A percentile compares a stretch with the other conserved stretches of the same genome.
Evolutionary conservation across 2,888 invertebrate genomes (phyloP).

Genomic region (Gerris lacustris): DNA sequence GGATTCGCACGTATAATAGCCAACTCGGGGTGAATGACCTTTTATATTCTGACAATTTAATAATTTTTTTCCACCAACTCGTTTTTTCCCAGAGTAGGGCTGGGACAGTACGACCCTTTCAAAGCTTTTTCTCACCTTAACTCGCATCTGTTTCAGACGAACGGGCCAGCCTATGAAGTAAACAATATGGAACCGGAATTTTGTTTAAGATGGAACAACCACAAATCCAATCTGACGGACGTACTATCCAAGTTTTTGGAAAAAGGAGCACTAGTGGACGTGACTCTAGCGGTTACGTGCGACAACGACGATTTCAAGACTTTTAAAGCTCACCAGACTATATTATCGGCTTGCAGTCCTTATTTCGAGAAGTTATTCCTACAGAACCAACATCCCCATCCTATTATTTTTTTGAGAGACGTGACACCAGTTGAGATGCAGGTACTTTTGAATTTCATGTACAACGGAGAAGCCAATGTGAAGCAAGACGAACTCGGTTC

Average conservation of each 20-base stretch:
- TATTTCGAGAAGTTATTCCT: slow-evolving; percentile 86
- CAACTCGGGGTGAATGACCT: slow-evolving; percentile 5
- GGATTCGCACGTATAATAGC: too few species aligned
- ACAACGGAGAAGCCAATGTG: slow-evolving; percentile 83
- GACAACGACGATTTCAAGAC: slow-evolving; percentile 62
- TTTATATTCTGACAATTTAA: not conserved
- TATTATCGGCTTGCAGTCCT: slow-evolving; percentile 85
- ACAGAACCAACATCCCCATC: slow-evolving; percentile 75
- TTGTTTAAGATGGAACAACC: slow-evolving; percentile 90
- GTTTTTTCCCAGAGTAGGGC: too few species aligned
- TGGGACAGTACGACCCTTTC: too few species aligned
- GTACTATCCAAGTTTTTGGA: slow-evolving; percentile 75
- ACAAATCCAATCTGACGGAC: slow-evolving; percentile 80
- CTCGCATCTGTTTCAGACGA: not conserved
- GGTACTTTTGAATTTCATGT: slow-evolving; percentile 83
- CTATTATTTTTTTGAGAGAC: slow-evolving; percentile 85
- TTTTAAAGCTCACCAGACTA: slow-evolving; percentile 78
- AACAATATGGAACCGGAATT: slow-evolving; percentile 54
- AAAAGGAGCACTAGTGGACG: slow-evolving; percentile 82
- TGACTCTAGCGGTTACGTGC: slow-evolving; percentile 74
- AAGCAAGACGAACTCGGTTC: slow-evolving; percentile 80
- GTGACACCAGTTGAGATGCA: slow-evolving; percentile 80
- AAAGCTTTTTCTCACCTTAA: too few species aligned
- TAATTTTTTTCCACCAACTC: too few species aligned
- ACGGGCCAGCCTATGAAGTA: slow-evolving; percentile 15